Base-by-base conservation (phyloP, 2,797 vertebrate species). In the Toxotes lorentzi region DNA sequence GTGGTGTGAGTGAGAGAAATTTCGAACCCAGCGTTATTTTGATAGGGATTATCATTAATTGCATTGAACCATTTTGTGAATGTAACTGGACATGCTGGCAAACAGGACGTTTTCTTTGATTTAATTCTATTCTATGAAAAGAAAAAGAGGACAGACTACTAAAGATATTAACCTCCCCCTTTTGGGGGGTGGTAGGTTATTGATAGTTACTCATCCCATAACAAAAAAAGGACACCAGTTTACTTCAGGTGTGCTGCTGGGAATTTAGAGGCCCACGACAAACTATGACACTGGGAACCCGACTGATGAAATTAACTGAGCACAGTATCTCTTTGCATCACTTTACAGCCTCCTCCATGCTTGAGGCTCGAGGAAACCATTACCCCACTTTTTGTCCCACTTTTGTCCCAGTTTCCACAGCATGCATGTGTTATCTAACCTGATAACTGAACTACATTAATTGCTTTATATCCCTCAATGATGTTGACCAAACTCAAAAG, bases 331-430 rank as follows among this genome's bases (percentile, higher is more conserved):
- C 40, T 41, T 14, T 41, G 40, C 40, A 7, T 35, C 13, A 32
- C 30, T 56, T 47, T 24, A 51, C 5, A 40, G 13, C 24, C n/a
- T 57, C n/a, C 57, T 35, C 34, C n/a, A 24, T n/a, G 17, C 11
- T 11, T 51, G 38, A 38, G 10, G 40, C 40, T 41, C 38, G 10
- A 10, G 10, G 38, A 11, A 40, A 43, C 14, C 34, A 21, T 34
- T 59, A 41, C 24, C 54, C 64, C 41, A 58, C 35, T 43, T 66
- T 60, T 13, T 59, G 56, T 48, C 43, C 56, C 43, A 59, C 56
- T 48, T 41, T n/a, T n/a, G n/a, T n/a, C n/a, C 13, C 4, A 13
- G 19, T 10, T 48, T 57, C n/a, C 32, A 21, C 43, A 40, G 10
- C n/a, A 64, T 35, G 9, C 6, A 14, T 13, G 16, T 16, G 14